Evolutionary conservation across 1,140 invertebrate species (phyloP), one percentile per base, ranked within the genome.

Genomic region (Drosophila watanabei): DNA sequence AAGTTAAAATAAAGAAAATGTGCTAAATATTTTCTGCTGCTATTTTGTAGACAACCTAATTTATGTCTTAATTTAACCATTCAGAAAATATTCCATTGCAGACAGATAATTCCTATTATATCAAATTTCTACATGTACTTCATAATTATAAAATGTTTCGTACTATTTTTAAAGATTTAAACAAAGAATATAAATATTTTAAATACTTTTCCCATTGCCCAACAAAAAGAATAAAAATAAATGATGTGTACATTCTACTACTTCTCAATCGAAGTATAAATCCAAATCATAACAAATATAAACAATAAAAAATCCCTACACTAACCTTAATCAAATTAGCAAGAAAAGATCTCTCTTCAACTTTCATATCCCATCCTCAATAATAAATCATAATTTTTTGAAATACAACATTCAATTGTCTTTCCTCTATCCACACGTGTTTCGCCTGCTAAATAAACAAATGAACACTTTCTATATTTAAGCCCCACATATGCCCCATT

Each of bases 401-500:
- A 24, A 16, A 56, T 24, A 32, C 5, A 13, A 51, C 28, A 6
- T 43, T 43, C 41, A 71, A 71, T 35, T 72, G 69, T 60, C n/a
- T 72, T 59, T 20, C 5, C 33, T 59, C 52, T 20, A 35, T 41
- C 30, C 28, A 59, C 75, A 76, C 75, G 71, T 65, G 71, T 66
- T 57, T 37, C 35, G 7, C 3, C 32, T 5, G 13, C 24, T 43
- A 72, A 73, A 51, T 39, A 73, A 37, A 73, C 70, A 73, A 9
- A 51, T 20, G 20, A 63, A 5, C 64, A 20, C 49, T 61, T 75
- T 59, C 43, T 32, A 52, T 39, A 39, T 28, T 18, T 18, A 33
- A 51, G 46, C 18, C 28, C 33, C 49, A 63, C 41, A 63, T 33
- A 75, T 64, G 20, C 32, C 41, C 72, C 30, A 77, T 77, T 77